Percentiles rank a stretch among this genome's conserved stretches.
phyloP scores from a whole-genome alignment of 2,113 vertebrate genomes.

The Thamnophis sirtalis region DNA sequence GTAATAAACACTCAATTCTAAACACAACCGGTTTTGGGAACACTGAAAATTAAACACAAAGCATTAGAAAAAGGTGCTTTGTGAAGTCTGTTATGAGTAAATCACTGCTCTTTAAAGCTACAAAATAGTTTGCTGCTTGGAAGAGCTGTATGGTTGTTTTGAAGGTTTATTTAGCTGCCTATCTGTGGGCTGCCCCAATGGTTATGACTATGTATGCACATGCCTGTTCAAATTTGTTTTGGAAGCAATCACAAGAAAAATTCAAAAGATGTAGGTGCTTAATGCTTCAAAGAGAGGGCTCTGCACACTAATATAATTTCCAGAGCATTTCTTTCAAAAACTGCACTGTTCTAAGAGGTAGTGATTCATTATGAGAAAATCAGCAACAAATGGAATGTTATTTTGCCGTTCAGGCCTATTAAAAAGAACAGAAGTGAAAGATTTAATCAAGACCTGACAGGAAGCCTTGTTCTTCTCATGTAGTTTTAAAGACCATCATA shows the following conservation, averaged over 20 bases:
- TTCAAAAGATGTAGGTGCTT: background rate
- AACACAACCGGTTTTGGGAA: background rate
- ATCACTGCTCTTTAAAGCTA: background rate
- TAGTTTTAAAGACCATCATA: conserved; percentile 38
- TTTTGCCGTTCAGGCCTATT: accelerated
- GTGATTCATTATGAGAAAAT: background rate
- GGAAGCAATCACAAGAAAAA: background rate
- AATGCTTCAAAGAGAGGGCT: background rate
- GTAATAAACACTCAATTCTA: background rate
- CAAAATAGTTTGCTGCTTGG: background rate
- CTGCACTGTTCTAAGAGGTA: background rate
- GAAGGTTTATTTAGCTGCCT: background rate
- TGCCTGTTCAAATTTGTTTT: background rate
- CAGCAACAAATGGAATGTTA: background rate
- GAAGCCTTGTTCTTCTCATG: background rate
- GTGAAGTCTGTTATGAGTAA: background rate
- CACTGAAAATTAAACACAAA: background rate
- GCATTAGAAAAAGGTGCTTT: background rate
- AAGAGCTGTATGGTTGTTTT: background rate
- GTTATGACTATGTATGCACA: background rate
- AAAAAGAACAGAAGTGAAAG: background rate
- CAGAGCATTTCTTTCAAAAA: background rate
- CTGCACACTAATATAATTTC: background rate
- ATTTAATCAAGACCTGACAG: background rate
- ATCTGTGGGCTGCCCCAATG: background rate